Evolutionary conservation across 2,113 vertebrate genomes (phyloP).

Genomic region (Ophiodon elongatus): DNA sequence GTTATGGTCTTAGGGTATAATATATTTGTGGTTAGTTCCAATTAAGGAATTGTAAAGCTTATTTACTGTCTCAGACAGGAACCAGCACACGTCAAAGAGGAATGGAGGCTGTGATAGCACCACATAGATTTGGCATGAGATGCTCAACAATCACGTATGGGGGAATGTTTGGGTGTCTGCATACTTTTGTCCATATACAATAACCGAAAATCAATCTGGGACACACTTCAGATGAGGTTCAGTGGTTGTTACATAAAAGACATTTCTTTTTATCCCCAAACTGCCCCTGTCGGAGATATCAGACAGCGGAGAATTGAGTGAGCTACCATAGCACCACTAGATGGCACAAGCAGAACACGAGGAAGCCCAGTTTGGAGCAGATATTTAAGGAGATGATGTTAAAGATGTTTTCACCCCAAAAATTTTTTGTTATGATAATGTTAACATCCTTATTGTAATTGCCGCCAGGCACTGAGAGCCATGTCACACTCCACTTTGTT

Average conservation of each 20-base stretch:
- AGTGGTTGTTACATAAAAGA: not conserved
- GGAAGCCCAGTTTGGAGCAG: not conserved
- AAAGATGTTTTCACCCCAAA: conserved; percentile 37
- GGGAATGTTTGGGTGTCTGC: no score
- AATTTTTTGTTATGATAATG: conserved; percentile 43
- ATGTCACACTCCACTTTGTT: conserved; percentile 38
- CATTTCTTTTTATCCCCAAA: not conserved
- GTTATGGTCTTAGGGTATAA: not conserved
- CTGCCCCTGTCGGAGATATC: not conserved
- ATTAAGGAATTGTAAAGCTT: not conserved
- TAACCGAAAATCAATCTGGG: not conserved
- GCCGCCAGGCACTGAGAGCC: conserved; percentile 16
- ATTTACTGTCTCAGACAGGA: not conserved
- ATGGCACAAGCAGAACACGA: conserved; percentile 66
- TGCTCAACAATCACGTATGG: not conserved
- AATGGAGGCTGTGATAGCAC: not conserved
- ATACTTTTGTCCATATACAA: not conserved
- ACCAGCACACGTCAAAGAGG: no score
- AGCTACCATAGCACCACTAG: conserved; percentile 59
- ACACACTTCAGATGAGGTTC: not conserved
- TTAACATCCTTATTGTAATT: conserved; percentile 39
- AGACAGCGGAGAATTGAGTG: not conserved
- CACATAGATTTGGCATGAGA: not conserved
- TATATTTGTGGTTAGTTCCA: not conserved
- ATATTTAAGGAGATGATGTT: conserved; percentile 9